Conservation (phyloP, 2,888 invertebrate species). For the Gonocerus acuteangulatus region DNA sequence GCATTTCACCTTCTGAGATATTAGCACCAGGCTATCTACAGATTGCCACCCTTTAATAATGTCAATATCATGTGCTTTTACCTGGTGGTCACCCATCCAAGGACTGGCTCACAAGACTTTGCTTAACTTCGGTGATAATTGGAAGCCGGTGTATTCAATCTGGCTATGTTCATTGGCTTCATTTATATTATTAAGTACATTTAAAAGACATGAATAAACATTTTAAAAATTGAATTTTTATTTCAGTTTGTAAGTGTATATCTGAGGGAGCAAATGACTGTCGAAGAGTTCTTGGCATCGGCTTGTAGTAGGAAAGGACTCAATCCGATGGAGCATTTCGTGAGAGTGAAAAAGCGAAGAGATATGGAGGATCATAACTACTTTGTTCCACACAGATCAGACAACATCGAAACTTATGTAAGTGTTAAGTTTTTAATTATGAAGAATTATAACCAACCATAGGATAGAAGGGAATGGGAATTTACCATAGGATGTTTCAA, state of each 20-base stretch:
- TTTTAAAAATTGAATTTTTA: constrained; percentile 28
- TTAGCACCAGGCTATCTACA: too few relatives aligned
- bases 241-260: constrained; percentile 65
- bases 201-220: neutral
- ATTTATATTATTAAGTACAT: too few relatives aligned
- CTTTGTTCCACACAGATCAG: constrained; percentile 89
- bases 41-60: too few relatives aligned
- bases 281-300: constrained; percentile 87
- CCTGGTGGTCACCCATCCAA: too few relatives aligned
- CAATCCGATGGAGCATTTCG: constrained; percentile 91
- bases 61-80: too few relatives aligned
- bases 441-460: too few relatives aligned
- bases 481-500: too few relatives aligned
- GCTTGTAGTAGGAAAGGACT: constrained; percentile 88
- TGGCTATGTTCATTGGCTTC: too few relatives aligned
- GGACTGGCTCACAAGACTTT: too few relatives aligned
- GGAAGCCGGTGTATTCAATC: too few relatives aligned
- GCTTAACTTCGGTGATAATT: neutral
- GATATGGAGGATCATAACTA: constrained; percentile 95
- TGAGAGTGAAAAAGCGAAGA: constrained; percentile 84
- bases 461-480: too few relatives aligned
- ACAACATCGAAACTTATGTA: constrained; percentile 90
- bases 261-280: constrained; percentile 85
- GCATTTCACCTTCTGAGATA: too few relatives aligned
- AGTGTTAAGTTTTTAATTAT: constrained; percentile 30